These are phyloP conservation scores for Pangasianodon gigas DNA, from an alignment of 2,113 vertebrate genomes.

Conservation along the genomic window DNA sequence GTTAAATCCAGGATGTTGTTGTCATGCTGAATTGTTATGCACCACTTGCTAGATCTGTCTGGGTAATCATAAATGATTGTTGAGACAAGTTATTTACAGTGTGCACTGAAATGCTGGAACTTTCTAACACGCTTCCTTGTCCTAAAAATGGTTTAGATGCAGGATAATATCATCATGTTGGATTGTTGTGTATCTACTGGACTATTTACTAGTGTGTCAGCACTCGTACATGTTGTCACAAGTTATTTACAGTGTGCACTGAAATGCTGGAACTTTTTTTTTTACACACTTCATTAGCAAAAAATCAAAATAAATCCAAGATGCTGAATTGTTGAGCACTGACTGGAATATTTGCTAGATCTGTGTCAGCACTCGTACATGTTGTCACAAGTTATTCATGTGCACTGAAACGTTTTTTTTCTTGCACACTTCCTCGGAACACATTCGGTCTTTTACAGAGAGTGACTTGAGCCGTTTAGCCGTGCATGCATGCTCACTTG, in stretches of 20 bases:
- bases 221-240: background rate
- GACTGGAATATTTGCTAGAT: background rate
- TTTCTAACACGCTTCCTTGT: background rate
- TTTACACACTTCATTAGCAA: background rate
- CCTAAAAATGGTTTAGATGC: background rate
- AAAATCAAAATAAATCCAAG: background rate
- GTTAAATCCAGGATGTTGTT: background rate
- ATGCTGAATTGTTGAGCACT: background rate
- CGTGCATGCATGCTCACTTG: background rate
- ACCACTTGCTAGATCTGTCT: background rate
- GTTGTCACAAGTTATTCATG: background rate
- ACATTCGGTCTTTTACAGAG: background rate
- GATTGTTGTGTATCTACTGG: background rate
- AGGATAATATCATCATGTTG: background rate
- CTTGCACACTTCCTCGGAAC: background rate
- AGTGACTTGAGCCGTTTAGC: background rate
- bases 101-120: background rate
- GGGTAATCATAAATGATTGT: background rate
- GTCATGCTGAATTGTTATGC: background rate
- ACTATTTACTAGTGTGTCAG: background rate
- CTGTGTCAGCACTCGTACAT: background rate
- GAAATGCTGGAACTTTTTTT: background rate
- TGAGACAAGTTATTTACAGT: background rate
- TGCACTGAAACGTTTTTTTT: background rate
- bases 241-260: background rate